Evolutionary conservation across 2,797 vertebrate species (phyloP), one percentile per base, ranked within the genome.

Genomic region (Catharus ustulatus): DNA sequence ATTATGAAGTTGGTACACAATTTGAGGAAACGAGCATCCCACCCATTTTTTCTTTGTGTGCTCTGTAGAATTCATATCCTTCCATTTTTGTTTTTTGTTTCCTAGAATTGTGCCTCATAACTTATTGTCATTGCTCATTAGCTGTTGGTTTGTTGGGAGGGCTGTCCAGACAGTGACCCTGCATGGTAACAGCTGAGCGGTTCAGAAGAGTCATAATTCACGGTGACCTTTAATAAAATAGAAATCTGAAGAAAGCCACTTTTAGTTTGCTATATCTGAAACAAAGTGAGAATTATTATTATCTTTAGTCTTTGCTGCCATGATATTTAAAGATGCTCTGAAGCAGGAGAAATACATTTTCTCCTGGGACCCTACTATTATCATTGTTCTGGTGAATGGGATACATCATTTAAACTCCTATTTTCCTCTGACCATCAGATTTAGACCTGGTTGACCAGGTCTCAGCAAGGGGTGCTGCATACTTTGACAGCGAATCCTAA

Each of bases 91-190:
- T 89, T 88, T 96, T 93, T 96, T 80, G 83, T 90, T 97, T 95
- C 95, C 94, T 97, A 96, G 97, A 95, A 97, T 97, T 97, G 96
- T 97, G 93, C 73, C 74, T 91, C 32, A 22, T 75, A 93, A 73
- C 51, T 92, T 69, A 36, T 73, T 94, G 80, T 85, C 83, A 63
- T 73, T 68, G 68, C 76, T 94, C 9, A 4, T 89, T 96, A 93
- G 89, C 58, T 89, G 61, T 83, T 90, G 83, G 61, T 78, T 48
- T 51, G 34, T 86, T 95, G 36, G 58, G 63, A 96, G 69, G 38
- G 48, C 34, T 77, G 34, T 54, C 73, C 77, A 42, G 52, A 69
- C 62, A 77, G 20, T 93, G 62, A 75, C 82, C 63, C 58, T 94
- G 46, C 63, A 26, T 97, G 63, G 84, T 93, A 87, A 92, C 22